These are phyloP conservation scores for Malacoctenus gilli DNA, from an alignment of 2,797 vertebrate genomes.

Conservation along the genomic window DNA sequence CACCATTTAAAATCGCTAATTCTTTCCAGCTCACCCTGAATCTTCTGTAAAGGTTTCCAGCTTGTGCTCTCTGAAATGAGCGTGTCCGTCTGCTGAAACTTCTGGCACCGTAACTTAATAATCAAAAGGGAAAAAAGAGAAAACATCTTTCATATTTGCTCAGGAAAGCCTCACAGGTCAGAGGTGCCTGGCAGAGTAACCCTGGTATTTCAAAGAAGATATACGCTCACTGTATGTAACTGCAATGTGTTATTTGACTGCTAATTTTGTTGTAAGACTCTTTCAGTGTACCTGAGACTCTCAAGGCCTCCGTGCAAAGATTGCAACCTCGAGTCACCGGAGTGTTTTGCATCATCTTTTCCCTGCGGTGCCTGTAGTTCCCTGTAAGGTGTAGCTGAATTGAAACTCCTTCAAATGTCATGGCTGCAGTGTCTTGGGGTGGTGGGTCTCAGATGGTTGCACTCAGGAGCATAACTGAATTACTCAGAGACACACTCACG, in stretches of 20 bases:
- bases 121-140: no score
- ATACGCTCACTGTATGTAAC: constrained; percentile 39
- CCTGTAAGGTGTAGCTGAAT: constrained; percentile 52
- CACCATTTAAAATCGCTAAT: no score
- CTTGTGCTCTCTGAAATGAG: constrained; percentile 26
- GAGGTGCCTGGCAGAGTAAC: constrained; percentile 31
- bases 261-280: constrained; percentile 42
- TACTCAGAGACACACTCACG: constrained; percentile 23
- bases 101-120: constrained; percentile 34
- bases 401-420: constrained; percentile 55
- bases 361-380: constrained; percentile 25
- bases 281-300: constrained; percentile 24
- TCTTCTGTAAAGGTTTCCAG: no score
- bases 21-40: no score
- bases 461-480: constrained; percentile 53
- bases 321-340: constrained; percentile 28
- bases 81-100: constrained; percentile 29
- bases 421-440: constrained; percentile 39
- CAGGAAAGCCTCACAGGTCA: constrained; percentile 32
- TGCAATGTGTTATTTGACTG: constrained; percentile 43
- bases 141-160: constrained; percentile 46
- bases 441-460: constrained; percentile 52
- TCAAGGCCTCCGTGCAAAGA: constrained; percentile 37
- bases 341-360: constrained; percentile 43
- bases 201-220: constrained; percentile 44